Conservation (phyloP, 2,888 invertebrate genomes). For the Meteorus colon region DNA sequence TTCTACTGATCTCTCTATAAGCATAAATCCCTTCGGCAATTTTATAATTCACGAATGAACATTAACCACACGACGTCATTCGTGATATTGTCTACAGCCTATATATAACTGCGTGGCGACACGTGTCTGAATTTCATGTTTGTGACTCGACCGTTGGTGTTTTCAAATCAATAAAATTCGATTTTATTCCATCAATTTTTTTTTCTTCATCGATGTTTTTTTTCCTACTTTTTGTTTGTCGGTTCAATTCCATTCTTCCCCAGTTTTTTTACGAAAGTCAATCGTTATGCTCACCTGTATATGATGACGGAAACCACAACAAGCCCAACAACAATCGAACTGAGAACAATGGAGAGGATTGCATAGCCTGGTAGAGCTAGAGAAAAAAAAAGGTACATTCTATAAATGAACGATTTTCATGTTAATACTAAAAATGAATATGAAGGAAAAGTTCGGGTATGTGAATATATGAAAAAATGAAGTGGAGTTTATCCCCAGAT, state of each 20-base stretch:
- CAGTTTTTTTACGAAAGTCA: not conserved
- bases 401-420: not conserved
- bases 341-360: conserved; percentile 88
- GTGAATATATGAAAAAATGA: too few species aligned
- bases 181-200: not conserved
- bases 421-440: not conserved
- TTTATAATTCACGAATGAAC: not conserved
- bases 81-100: not conserved
- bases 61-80: not conserved
- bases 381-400: conserved; percentile 49
- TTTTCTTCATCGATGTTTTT: not conserved
- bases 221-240: not conserved
- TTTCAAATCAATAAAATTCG: conserved; percentile 4
- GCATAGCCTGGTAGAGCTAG: conserved; percentile 89
- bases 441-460: not conserved
- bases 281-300: conserved; percentile 79
- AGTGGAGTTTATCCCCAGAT: not conserved
- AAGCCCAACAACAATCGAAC: conserved; percentile 82
- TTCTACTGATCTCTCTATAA: not conserved
- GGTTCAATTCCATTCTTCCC: not conserved
- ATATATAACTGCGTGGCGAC: not conserved
- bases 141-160: not conserved
- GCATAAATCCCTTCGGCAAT: not conserved
- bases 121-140: not conserved
- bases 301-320: conserved; percentile 84